These are phyloP conservation scores for Cygnus buccinator DNA, from an alignment of 2,113 vertebrate genomes.

Conservation along the genomic window DNA sequence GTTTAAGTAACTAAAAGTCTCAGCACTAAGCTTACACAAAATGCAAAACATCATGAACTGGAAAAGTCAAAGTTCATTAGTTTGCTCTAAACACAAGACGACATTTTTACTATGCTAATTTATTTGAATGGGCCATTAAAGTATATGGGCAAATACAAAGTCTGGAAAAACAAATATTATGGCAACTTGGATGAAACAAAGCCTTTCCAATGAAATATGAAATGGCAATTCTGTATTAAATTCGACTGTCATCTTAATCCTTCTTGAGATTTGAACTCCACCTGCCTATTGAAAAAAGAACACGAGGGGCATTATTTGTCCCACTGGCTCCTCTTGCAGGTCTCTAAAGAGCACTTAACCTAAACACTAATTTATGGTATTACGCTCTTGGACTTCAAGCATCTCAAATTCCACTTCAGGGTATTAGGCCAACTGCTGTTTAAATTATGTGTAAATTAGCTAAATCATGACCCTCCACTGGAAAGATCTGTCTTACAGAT, in stretches of 20 bases:
- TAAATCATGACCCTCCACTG: not conserved
- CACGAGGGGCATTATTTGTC: not conserved
- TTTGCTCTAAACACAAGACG: not conserved
- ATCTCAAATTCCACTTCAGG: slow-evolving; percentile 26
- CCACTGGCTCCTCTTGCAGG: not conserved
- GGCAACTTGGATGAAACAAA: not conserved
- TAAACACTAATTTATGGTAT: slow-evolving; percentile 17
- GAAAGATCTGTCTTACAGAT: slow-evolving; percentile 26
- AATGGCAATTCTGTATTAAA: not conserved
- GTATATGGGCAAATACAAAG: not conserved
- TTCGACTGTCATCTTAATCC: not conserved
- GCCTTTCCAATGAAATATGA: not conserved
- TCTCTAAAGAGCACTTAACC: slow-evolving; percentile 8
- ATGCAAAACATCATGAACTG: not conserved
- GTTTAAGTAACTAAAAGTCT: not conserved
- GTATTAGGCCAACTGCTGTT: slow-evolving; percentile 47
- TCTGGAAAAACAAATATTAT: not conserved
- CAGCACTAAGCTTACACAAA: not conserved
- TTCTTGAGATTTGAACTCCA: not conserved
- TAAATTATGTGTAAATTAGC: slow-evolving; percentile 31
- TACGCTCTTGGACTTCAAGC: not conserved
- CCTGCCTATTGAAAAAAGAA: not conserved
- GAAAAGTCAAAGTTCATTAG: not conserved
- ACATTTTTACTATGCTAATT: not conserved
- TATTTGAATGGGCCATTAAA: not conserved